A percentile compares a stretch with the other conserved stretches of the same genome.
Conservation (phyloP, 2,797 vertebrate genomes). For the Sebastes matsubarae region DNA sequence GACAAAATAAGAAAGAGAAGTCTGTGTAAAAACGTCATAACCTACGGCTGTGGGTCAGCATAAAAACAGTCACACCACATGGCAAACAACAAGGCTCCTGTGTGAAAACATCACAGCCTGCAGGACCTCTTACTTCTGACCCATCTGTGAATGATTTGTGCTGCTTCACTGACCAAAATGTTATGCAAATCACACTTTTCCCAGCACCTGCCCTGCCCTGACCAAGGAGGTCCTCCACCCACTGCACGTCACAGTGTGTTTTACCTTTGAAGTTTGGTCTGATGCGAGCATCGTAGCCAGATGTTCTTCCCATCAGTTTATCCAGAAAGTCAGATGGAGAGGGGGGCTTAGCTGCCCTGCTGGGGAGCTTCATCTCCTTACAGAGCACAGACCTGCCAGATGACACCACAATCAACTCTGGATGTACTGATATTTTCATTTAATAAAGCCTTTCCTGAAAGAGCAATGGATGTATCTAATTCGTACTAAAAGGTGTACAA, state of each 20-base stretch:
- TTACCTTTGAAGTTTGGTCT: slow-evolving; percentile 97
- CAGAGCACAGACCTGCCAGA: slow-evolving; percentile 83
- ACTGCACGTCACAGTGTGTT: not conserved
- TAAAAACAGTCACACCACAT: slow-evolving; percentile 38
- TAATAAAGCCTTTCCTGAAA: not conserved
- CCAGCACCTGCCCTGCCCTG: slow-evolving; percentile 61
- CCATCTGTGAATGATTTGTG: slow-evolving; percentile 68
- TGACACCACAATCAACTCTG: slow-evolving; percentile 2
- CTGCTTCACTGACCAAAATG: slow-evolving; percentile 46
- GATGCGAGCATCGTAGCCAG: slow-evolving; percentile 93
- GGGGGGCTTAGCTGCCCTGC: slow-evolving; percentile 79
- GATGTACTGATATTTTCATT: not conserved
- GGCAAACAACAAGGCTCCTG: slow-evolving; percentile 23
- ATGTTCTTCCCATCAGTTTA: slow-evolving; percentile 93
- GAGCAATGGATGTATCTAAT: not conserved
- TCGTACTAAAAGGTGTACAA: not conserved
- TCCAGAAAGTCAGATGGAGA: slow-evolving; percentile 94
- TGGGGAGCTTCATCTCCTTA: slow-evolving; percentile 85
- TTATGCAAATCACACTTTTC: slow-evolving; percentile 1
- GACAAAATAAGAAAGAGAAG: slow-evolving; percentile 43
- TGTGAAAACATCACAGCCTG: slow-evolving; percentile 46
- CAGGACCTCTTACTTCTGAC: slow-evolving; percentile 45
- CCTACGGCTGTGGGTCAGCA: slow-evolving; percentile 73
- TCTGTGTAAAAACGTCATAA: slow-evolving; percentile 31
- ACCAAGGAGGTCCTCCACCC: slow-evolving; percentile 13